Conservation (phyloP, 2,888 invertebrate species). For the Diploptera punctata region DNA sequence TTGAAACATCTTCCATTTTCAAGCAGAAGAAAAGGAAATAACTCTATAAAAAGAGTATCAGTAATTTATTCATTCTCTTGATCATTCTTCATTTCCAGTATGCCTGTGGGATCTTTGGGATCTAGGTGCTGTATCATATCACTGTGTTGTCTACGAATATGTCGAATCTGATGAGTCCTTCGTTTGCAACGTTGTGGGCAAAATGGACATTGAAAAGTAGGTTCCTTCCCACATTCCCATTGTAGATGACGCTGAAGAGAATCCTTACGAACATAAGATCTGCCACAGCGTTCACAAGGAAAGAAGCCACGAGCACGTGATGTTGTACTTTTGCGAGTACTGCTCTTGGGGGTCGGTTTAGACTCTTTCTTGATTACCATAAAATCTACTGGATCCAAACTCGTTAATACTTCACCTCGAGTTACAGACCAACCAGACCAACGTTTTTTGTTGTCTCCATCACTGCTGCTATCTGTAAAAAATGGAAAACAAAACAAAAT, state of each 20-base stretch:
- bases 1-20: too few species aligned
- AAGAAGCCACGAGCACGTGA: conserved; percentile 40
- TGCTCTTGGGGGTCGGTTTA: not conserved
- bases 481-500: not conserved
- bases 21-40: too few species aligned
- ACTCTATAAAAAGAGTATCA: too few species aligned
- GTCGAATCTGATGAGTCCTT: conserved; percentile 59
- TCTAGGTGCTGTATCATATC: conserved; percentile 59
- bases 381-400: not conserved
- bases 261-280: conserved; percentile 49
- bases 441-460: conserved; percentile 36
- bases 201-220: conserved; percentile 58
- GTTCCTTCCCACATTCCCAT: conserved; percentile 61
- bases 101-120: not conserved
- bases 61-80: not conserved
- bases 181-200: conserved; percentile 56
- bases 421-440: conserved; percentile 45
- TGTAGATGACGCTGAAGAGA: conserved; percentile 49
- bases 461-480: conserved; percentile 6
- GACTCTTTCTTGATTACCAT: not conserved
- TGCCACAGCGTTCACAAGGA: conserved; percentile 47
- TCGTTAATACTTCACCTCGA: conserved; percentile 31
- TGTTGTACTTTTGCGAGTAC: not conserved
- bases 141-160: conserved; percentile 61
- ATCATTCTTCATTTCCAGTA: conserved; percentile 45